Conservation (phyloP, 2,888 invertebrate species). For the Scaeva pyrastri region DNA sequence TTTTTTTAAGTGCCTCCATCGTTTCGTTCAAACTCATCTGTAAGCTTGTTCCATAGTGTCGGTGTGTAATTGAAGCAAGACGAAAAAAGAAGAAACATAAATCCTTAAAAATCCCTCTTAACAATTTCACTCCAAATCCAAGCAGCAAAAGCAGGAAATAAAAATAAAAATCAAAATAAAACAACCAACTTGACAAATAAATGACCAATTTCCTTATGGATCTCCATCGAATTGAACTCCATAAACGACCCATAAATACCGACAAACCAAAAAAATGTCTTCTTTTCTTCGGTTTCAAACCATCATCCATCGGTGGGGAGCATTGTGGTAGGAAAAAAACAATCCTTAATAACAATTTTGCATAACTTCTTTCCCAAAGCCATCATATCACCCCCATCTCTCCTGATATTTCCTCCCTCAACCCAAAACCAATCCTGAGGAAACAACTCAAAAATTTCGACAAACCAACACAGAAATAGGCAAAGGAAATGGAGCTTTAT, state of each 20-base stretch:
- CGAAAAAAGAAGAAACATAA: conserved; percentile 38
- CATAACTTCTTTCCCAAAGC: conserved; percentile 49
- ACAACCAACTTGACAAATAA: conserved; percentile 48
- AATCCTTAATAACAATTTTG: conserved; percentile 35
- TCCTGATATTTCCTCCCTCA: background rate
- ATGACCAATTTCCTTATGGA: conserved; percentile 65
- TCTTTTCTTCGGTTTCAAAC: background rate
- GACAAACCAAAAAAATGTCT: conserved; percentile 31
- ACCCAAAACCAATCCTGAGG: background rate
- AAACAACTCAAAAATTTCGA: conserved; percentile 56
- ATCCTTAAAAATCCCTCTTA: conserved; percentile 48
- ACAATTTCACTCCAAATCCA: conserved; percentile 48
- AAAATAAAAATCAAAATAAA: conserved; percentile 15
- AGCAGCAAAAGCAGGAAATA: conserved; percentile 5
- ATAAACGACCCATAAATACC: conserved; percentile 32
- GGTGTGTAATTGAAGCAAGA: conserved; percentile 43
- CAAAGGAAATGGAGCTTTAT: conserved; percentile 70
- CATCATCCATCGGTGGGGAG: too few relatives aligned
- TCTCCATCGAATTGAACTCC: conserved; percentile 26
- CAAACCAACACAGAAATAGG: conserved; percentile 47
- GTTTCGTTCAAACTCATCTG: background rate
- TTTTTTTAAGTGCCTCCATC: conserved; percentile 2
- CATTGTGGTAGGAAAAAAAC: background rate
- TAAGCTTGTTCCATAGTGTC: background rate
- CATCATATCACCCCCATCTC: background rate